Percentiles rank a stretch among this genome's conserved stretches.
These are phyloP conservation scores for Eptesicus fuscus DNA, from an alignment of 2,113 vertebrate genomes.

Conservation along the genomic window DNA sequence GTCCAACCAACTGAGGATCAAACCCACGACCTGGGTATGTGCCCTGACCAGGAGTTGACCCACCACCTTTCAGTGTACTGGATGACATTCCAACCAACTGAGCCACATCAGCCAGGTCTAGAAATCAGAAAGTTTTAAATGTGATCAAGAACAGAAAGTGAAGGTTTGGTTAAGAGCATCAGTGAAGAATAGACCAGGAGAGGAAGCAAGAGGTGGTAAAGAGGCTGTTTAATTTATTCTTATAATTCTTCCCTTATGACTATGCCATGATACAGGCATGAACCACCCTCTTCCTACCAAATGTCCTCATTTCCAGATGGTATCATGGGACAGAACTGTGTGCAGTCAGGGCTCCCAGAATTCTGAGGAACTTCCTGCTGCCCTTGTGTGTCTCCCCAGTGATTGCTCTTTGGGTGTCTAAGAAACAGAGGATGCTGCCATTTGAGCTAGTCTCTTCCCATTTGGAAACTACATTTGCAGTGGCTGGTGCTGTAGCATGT, in stretches of 20 bases:
- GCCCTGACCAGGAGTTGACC: background rate
- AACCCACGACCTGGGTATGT: background rate
- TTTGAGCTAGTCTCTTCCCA: background rate
- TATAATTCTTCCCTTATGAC: background rate
- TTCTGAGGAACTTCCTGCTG: constrained; percentile 5
- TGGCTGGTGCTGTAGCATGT: background rate
- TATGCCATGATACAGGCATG: background rate
- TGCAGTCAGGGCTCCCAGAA: background rate
- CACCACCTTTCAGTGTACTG: background rate
- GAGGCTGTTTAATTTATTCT: background rate
- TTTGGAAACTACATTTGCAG: background rate
- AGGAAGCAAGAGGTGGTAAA: background rate
- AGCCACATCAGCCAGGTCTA: background rate
- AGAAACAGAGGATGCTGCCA: background rate
- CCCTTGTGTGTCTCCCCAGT: background rate
- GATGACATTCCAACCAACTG: background rate
- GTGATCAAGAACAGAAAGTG: constrained; percentile 8
- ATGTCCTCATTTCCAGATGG: constrained; percentile 41
- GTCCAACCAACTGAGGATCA: background rate
- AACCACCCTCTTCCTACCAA: background rate
- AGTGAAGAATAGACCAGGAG: background rate
- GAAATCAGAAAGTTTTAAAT: background rate
- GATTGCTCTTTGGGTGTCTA: background rate
- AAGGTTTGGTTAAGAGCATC: background rate
- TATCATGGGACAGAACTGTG: constrained; percentile 26